Conservation (phyloP, 1,140 invertebrate species). For the Megalopta genalis region DNA sequence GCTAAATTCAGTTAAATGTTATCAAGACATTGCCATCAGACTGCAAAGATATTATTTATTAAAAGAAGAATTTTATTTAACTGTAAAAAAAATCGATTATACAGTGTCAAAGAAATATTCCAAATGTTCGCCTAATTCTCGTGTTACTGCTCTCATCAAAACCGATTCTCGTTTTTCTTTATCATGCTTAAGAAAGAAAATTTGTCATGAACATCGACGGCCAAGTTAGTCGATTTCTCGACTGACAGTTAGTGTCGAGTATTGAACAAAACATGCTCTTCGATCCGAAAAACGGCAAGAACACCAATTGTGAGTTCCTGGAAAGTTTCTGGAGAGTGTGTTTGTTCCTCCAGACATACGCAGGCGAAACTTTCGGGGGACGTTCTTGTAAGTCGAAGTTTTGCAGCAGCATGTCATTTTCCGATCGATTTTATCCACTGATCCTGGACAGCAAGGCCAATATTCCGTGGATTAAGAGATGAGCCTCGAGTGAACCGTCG, state of each 20-base stretch:
- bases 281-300: neutral
- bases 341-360: no score
- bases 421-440: constrained; percentile 10
- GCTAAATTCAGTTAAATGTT: no score
- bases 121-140: neutral
- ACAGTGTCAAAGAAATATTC: no score
- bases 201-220: neutral
- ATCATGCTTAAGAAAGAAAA: neutral
- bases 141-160: no score
- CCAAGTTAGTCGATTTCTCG: neutral
- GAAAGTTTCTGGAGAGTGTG: neutral
- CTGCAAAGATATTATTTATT: no score
- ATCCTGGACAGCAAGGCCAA: neutral
- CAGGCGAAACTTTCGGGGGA: neutral
- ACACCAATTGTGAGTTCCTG: no score
- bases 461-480: constrained; percentile 14
- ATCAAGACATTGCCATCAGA: no score
- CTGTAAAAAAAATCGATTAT: no score
- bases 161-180: neutral
- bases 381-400: neutral
- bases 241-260: neutral
- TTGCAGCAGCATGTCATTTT: neutral
- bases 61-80: no score
- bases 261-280: neutral
- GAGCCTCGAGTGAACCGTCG: no score